phyloP scores from a whole-genome alignment of 1,140 invertebrate species.

The Phenacoccus solenopsis region DNA sequence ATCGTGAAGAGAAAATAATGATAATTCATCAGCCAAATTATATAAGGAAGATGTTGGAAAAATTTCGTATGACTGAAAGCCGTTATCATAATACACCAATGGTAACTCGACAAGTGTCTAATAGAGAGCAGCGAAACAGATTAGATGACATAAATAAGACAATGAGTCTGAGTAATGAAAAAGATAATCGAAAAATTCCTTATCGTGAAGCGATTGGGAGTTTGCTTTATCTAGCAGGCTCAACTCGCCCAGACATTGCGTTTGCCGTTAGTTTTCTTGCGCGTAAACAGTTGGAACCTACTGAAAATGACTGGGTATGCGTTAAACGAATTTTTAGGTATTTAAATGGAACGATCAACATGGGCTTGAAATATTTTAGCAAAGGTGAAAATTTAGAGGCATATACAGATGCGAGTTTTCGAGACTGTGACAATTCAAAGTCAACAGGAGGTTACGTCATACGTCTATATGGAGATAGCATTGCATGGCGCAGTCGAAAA shows the following conservation, averaged over 20 bases:
- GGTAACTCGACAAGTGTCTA: no score
- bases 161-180: conserved; percentile 20
- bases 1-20: background rate
- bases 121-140: no score
- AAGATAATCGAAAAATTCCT: background rate
- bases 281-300: conserved; percentile 26
- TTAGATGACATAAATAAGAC: background rate
- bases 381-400: no score
- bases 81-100: background rate
- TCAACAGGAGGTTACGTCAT: no score
- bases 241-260: conserved; percentile 8
- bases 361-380: no score
- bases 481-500: no score
- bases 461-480: no score
- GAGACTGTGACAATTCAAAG: no score
- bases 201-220: conserved; percentile 16
- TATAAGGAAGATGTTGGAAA: background rate
- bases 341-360: conserved; percentile 28
- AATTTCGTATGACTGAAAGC: conserved; percentile 10
- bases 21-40: background rate
- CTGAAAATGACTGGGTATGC: conserved; percentile 24
- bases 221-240: conserved; percentile 23
- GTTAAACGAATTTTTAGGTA: conserved; percentile 29
- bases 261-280: conserved; percentile 27
- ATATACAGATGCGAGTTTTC: no score